Evolutionary conservation across 2,888 invertebrate species (phyloP).

Genomic region (Cecidostiba fungosa): DNA sequence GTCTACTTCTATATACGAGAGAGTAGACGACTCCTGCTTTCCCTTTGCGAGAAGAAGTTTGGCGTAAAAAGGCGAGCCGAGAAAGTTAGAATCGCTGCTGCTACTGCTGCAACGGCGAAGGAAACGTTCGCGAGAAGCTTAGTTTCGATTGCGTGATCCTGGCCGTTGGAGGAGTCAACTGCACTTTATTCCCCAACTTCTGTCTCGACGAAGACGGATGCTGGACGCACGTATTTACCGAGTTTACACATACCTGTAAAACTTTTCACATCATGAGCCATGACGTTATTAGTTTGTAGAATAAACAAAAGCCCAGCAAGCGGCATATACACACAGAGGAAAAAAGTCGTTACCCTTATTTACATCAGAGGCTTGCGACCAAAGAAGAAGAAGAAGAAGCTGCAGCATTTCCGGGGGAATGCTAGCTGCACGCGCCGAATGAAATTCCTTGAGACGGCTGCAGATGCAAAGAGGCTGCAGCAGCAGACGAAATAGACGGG

Average conservation of each 20-base stretch:
- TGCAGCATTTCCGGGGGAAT: background rate
- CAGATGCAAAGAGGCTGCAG: background rate
- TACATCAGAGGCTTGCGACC: background rate
- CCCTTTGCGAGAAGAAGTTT: conserved; percentile 14
- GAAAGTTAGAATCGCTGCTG: conserved; percentile 1
- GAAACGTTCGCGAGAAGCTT: background rate
- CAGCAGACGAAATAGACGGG: conserved; percentile 40
- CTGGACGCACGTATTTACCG: too few species aligned
- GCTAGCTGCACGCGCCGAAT: conserved; percentile 8
- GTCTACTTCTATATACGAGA: background rate
- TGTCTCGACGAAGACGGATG: background rate
- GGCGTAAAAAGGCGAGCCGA: conserved; percentile 8
- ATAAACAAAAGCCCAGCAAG: too few species aligned
- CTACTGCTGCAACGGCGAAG: background rate
- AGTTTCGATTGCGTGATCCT: conserved; percentile 30
- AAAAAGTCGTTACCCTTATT: background rate
- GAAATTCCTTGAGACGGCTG: background rate
- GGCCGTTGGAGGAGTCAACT: background rate
- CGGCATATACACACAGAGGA: background rate
- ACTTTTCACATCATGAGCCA: background rate
- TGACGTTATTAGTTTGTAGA: too few species aligned
- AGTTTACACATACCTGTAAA: background rate
- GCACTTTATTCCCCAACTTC: background rate
- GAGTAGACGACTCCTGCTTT: background rate
- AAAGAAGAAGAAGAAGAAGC: too few species aligned